Evolutionary conservation across 1,140 invertebrate species (phyloP).

Genomic region (Metaphire vulgaris): DNA sequence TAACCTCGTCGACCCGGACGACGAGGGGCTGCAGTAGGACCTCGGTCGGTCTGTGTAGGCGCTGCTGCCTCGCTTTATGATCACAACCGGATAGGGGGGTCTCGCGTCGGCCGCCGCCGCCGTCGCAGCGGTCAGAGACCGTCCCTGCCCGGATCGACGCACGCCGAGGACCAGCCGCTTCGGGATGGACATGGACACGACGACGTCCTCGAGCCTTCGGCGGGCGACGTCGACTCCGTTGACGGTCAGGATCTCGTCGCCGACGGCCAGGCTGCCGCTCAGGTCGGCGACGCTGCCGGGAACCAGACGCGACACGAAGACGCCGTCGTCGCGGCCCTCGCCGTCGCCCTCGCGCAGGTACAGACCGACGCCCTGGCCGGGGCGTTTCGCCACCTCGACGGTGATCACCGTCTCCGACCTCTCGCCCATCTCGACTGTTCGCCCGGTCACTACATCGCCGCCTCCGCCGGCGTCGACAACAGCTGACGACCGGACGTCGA

Average conservation of each 20-base stretch:
- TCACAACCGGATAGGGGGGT: background rate
- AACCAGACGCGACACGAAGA: conserved; percentile 96
- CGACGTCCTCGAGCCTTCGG: conserved; percentile 96
- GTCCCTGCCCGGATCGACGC: too few species aligned
- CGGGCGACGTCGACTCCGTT: conserved; percentile 93
- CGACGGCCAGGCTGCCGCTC: conserved; percentile 88
- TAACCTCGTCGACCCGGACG: background rate
- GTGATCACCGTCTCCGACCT: background rate
- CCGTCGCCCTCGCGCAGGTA: conserved; percentile 66
- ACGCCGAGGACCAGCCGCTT: conserved; percentile 85
- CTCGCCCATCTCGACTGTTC: too few species aligned
- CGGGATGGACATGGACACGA: conserved; percentile 98
- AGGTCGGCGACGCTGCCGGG: conserved; percentile 70
- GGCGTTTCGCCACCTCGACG: conserved; percentile 12
- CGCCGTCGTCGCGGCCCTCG: conserved; percentile 82
- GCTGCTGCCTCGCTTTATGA: background rate
- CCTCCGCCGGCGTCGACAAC: too few species aligned
- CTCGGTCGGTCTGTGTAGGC: background rate
- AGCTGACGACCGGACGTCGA: too few species aligned
- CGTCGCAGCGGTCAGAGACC: too few species aligned
- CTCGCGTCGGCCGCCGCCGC: too few species aligned
- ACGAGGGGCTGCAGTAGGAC: background rate
- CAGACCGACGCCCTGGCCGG: conserved; percentile 8
- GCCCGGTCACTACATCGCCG: too few species aligned
- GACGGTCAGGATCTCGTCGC: conserved; percentile 96